Conservation (phyloP, 2,797 vertebrate genomes). For the Siniperca scherzeri region DNA sequence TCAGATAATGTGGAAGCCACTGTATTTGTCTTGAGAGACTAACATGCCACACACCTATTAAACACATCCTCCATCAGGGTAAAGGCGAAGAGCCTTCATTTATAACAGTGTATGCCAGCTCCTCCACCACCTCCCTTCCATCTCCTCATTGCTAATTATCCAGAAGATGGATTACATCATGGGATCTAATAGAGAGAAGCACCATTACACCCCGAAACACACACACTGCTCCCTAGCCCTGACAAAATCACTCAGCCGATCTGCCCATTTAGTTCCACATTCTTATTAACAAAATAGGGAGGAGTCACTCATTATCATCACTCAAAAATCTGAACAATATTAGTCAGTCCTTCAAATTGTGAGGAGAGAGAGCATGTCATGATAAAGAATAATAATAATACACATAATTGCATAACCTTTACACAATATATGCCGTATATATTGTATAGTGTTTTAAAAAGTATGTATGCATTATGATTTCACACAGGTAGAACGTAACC, state of each 20-base stretch:
- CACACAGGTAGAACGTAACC: neutral
- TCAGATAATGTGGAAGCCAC: constrained; percentile 3
- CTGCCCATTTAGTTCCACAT: constrained; percentile 63
- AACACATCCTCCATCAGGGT: constrained; percentile 56
- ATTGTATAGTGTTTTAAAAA: neutral
- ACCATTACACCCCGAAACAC: constrained; percentile 62
- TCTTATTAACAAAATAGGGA: constrained; percentile 68
- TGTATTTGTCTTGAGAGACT: constrained; percentile 42
- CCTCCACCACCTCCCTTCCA: constrained; percentile 61
- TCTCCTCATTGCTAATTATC: constrained; percentile 79
- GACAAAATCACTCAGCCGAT: constrained; percentile 71
- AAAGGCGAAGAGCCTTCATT: constrained; percentile 65
- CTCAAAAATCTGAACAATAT: constrained; percentile 36
- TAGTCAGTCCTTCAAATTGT: constrained; percentile 44
- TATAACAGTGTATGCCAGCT: constrained; percentile 56
- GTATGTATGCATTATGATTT: neutral
- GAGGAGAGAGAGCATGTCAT: constrained; percentile 38
- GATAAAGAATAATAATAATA: constrained; percentile 40
- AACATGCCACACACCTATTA: constrained; percentile 51
- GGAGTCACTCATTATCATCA: constrained; percentile 57
- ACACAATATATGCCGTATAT: neutral
- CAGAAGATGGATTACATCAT: constrained; percentile 84
- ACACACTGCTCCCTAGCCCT: constrained; percentile 41
- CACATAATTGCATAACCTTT: constrained; percentile 57
- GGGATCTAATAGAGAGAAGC: constrained; percentile 78